Evolutionary conservation across 1,140 invertebrate species (phyloP).

Genomic region (Leptoteleia sp.): DNA sequence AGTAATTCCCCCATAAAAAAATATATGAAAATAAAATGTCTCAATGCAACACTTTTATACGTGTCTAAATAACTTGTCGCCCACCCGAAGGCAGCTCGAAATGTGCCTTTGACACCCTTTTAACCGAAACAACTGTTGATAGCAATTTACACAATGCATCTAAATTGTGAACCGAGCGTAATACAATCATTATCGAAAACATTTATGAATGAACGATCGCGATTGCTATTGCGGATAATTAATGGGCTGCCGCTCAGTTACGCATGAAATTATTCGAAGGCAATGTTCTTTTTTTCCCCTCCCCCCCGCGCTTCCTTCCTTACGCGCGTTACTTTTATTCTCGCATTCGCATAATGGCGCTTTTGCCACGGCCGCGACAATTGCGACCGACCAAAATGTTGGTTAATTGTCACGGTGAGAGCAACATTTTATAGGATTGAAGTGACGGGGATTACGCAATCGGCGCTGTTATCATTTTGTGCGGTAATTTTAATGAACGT

Average conservation of each 20-base stretch:
- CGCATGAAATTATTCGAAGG: slow-evolving; percentile 46
- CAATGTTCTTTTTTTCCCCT: slow-evolving; percentile 49
- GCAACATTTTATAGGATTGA: too few relatives aligned
- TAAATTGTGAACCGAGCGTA: neutral
- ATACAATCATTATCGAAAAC: slow-evolving; percentile 37
- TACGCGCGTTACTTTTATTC: slow-evolving; percentile 59
- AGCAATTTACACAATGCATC: too few relatives aligned
- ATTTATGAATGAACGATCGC: slow-evolving; percentile 45
- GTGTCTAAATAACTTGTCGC: too few relatives aligned
- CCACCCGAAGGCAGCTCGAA: too few relatives aligned
- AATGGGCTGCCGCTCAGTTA: slow-evolving; percentile 51
- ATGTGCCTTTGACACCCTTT: too few relatives aligned
- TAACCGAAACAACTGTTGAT: too few relatives aligned
- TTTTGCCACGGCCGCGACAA: slow-evolving; percentile 31
- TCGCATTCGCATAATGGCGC: slow-evolving; percentile 50
- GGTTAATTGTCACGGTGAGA: slow-evolving; percentile 44
- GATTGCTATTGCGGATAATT: slow-evolving; percentile 51
- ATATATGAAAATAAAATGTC: too few relatives aligned
- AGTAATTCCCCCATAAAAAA: too few relatives aligned
- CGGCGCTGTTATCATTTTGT: slow-evolving; percentile 10
- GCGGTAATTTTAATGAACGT: slow-evolving; percentile 17
- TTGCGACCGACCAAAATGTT: slow-evolving; percentile 52
- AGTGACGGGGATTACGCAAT: slow-evolving; percentile 17
- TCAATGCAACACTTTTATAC: too few relatives aligned
- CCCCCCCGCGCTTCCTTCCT: slow-evolving; percentile 38